These are phyloP conservation scores for Andrena haemorrhoa DNA, from an alignment of 2,888 invertebrate species.

Conservation along the genomic window DNA sequence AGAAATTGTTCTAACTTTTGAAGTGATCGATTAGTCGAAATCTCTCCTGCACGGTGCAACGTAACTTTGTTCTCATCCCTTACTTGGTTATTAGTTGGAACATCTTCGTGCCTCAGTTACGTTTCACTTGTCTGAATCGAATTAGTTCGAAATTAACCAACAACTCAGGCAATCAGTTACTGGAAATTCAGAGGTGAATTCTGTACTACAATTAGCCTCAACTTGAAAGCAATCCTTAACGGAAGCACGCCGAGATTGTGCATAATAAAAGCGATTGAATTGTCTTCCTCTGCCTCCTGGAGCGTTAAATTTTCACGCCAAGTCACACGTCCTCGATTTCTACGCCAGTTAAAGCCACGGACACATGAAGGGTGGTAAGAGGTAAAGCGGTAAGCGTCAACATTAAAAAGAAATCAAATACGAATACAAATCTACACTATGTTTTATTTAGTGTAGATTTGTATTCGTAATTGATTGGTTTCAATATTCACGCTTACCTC, in stretches of 20 bases:
- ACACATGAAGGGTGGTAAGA: too few species aligned
- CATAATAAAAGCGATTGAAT: neutral
- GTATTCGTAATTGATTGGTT: too few species aligned
- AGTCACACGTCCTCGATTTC: neutral
- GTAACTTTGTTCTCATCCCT: neutral
- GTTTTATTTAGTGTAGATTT: neutral
- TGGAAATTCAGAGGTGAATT: constrained; percentile 3
- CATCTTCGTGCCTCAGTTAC: constrained; percentile 1
- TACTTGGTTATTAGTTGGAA: neutral
- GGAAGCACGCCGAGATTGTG: neutral
- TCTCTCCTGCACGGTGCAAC: neutral
- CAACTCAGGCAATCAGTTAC: neutral
- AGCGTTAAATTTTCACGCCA: neutral
- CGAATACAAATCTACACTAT: neutral
- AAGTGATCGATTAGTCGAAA: neutral
- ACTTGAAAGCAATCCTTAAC: neutral
- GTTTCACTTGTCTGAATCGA: constrained; percentile 6
- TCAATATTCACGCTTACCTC: too few species aligned
- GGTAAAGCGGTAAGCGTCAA: neutral
- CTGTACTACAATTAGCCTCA: neutral
- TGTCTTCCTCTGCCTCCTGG: neutral
- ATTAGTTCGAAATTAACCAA: constrained; percentile 13
- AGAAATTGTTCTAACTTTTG: neutral
- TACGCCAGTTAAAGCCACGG: neutral
- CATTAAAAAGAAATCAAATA: neutral